Conservation (phyloP, 2,797 vertebrate genomes). For the Tenualosa thibaudeaui region DNA sequence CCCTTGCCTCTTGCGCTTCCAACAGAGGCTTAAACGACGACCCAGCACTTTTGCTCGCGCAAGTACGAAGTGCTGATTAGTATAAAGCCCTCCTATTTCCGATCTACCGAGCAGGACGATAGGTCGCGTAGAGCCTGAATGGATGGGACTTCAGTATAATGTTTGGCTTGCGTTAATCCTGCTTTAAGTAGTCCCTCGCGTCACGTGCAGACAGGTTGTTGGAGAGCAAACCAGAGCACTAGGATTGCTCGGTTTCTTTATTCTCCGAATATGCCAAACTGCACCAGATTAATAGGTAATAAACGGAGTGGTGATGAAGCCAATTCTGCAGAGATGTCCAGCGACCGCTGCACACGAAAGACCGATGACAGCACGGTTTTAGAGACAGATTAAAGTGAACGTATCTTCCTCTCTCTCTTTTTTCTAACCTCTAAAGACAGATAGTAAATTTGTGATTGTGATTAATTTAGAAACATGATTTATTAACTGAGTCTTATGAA, state of each 20-base stretch:
- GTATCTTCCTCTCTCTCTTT: constrained; percentile 1
- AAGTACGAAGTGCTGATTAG: constrained; percentile 48
- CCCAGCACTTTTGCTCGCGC: constrained; percentile 39
- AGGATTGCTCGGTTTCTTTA: constrained; percentile 66
- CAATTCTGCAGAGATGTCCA: constrained; percentile 32
- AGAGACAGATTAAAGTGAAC: constrained; percentile 15
- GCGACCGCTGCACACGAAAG: constrained; percentile 10
- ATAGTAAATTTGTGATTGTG: neutral
- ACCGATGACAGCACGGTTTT: constrained; percentile 25
- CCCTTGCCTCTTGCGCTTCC: constrained; percentile 39
- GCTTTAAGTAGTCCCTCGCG: constrained; percentile 85
- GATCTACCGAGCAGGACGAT: constrained; percentile 39
- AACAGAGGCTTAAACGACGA: constrained; percentile 29
- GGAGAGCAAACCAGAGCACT: constrained; percentile 70
- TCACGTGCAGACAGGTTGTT: constrained; percentile 79
- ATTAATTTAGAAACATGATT: neutral
- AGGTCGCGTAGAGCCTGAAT: constrained; percentile 43
- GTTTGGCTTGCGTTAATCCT: constrained; percentile 78
- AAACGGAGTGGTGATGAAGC: constrained; percentile 48
- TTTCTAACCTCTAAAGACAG: neutral
- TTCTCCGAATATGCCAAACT: constrained; percentile 46
- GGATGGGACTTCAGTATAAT: constrained; percentile 64
- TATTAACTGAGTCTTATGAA: neutral
- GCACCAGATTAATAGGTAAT: constrained; percentile 51
- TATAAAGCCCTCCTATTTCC: constrained; percentile 48